Base-by-base conservation (phyloP, 2,888 invertebrate species). In the Nemotelus nigrinus region DNA sequence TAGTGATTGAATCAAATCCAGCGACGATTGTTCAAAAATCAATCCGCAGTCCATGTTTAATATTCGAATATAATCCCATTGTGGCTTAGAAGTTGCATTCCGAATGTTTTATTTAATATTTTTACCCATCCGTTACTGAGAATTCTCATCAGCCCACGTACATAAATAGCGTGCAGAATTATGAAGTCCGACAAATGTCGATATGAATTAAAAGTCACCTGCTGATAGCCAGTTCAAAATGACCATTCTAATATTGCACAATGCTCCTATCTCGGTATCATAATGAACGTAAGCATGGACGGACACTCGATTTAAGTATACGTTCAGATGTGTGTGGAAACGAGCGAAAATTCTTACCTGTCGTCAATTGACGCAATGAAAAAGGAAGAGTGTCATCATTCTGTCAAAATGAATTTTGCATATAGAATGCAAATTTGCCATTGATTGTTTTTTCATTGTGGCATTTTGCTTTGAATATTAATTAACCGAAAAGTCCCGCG, bases 91-190 rank as follows among this genome's bases (percentile, higher is more conserved):
- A 25, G 25, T 25, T 25, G 25, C 25, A 25, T 25, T 25, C 25
- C 25, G 25, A 25, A 25, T 25, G 25, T 25, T 25, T 25, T 25
- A 25, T 25, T 25, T 25, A 89, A 83, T 93, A 25, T 25, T 25
- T 25, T 25, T 25, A 25, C 25, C 25, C 25, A 25, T 25, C 25
- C 63, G 43, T 63, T 63, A 63, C 63, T 43, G 43, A 63, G 63
- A 63, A 63, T 63, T 63, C 63, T 43, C 63, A 63, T 43, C 63
- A 63, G 63, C 3, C 63, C 41, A 41, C 63, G 25, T 25, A 25
- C 25, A 25, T 25, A 25, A 0, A 25, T 53, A 10, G 10, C 8
- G 41, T 43, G 43, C 8, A 43, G 25, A 63, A 63, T 43, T 63
- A 63, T 63, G 63, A 63, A 63, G 63, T 63, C 63, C 63, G 63